Conservation (phyloP, 2,797 vertebrate genomes). For the Pseudochaenichthys georgianus region DNA sequence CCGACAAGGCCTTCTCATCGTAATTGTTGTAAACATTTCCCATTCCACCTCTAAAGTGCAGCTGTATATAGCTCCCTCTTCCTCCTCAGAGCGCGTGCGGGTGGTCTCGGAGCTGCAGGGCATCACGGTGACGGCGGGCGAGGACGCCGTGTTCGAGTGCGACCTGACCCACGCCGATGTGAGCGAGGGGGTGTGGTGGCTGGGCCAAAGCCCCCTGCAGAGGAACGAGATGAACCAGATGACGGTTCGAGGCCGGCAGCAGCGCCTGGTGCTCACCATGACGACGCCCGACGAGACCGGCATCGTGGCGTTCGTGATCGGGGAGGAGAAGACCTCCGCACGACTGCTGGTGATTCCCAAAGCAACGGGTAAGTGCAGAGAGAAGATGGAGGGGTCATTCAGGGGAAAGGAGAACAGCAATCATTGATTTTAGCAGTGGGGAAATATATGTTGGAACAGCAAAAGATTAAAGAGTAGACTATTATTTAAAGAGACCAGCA, state of each 20-base stretch:
- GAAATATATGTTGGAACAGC: too few species aligned
- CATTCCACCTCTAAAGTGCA: constrained; percentile 45
- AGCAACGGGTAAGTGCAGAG: constrained; percentile 75
- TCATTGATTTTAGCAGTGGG: too few species aligned
- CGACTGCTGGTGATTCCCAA: constrained; percentile 86
- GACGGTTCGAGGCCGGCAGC: constrained; percentile 78
- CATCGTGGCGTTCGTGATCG: constrained; percentile 86
- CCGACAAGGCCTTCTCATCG: constrained; percentile 13
- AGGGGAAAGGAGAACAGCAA: too few species aligned
- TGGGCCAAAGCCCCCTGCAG: constrained; percentile 91
- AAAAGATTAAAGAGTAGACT: too few species aligned
- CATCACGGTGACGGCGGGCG: constrained; percentile 91
- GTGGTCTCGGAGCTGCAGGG: constrained; percentile 87
- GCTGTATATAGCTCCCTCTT: constrained; percentile 51
- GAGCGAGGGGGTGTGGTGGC: constrained; percentile 92
- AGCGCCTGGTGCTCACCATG: constrained; percentile 85
- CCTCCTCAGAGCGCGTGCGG: constrained; percentile 80
- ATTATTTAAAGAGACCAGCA: too few species aligned
- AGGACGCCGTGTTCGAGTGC: constrained; percentile 92
- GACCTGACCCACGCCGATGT: constrained; percentile 89
- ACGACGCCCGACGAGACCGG: constrained; percentile 86
- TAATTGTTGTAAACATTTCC: constrained; percentile 14
- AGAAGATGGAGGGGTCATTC: too few species aligned
- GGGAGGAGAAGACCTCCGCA: constrained; percentile 84
- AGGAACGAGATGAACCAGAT: constrained; percentile 92